Evolutionary conservation across 2,113 vertebrate genomes (phyloP), one percentile per base, ranked within the genome.

Genomic region (Chinchilla lanigera): DNA sequence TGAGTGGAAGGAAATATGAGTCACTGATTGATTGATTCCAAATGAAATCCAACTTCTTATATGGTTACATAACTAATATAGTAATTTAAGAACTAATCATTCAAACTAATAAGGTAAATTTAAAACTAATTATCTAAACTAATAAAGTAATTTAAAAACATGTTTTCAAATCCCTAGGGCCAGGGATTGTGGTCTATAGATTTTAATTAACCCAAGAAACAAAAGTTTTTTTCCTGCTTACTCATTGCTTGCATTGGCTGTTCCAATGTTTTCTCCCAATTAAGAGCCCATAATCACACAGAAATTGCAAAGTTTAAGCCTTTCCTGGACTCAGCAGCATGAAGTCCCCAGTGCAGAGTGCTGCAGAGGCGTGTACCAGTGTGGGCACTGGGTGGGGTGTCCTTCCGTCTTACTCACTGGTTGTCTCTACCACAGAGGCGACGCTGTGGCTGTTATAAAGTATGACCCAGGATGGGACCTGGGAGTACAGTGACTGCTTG

Each of bases 381-480:
- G 24, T 19, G 47, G 81, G 9, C 5, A 0, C 0, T 0, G 54
- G 8, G 8, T 26, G 0, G 14, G 0, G 0, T 5, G 1, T 35
- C n/a, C 16, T 88, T 60, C 30, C 24, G 2, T 56, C 56, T 10
- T 11, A 30, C 56, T 10, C 5, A 19, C n/a, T 71, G 3, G 2
- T 20, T 20, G 7, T 61, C 65, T 17, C 1, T 8, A 12, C n/a
- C 33, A 7, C 61, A 11, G 24, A 13, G 16, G 26, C 7, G 1
- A 8, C 16, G 1, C 60, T 47, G 69, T n/a, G 26, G 14, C 47
- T 35, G 2, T 3, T 30, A 0, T 1, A 54, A 86, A 26, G 3
- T 12, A 3, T 41, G 63, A 19, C 33, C 60, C 28, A 4, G 19
- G 4, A 7, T 17, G 73, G 26, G 44, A 60, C 3, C 54, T 81